Evolutionary conservation across 92 coral and sea anemone species (phyloP).

Genomic region (Isaurus tuberculatus): DNA sequence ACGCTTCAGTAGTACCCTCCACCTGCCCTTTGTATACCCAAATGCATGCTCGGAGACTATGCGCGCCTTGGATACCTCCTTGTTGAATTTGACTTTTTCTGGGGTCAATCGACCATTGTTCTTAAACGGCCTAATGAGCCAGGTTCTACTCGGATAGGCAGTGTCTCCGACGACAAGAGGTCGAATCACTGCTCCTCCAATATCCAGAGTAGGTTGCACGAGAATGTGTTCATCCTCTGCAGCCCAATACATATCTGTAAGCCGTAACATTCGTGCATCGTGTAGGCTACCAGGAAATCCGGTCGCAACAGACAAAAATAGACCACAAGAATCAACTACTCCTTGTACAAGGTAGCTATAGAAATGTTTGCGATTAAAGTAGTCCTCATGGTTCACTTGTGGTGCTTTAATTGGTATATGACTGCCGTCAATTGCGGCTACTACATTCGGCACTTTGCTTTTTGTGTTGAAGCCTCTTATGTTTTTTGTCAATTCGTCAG

Average conservation of each 20-base stretch:
- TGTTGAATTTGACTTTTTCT: slow-evolving; percentile 30
- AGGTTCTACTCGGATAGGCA: slow-evolving; percentile 54
- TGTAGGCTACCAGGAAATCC: slow-evolving; percentile 61
- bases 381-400: slow-evolving; percentile 54
- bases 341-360: slow-evolving; percentile 61
- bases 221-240: slow-evolving; percentile 55
- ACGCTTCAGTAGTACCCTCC: slow-evolving; percentile 31
- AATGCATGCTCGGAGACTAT: slow-evolving; percentile 32
- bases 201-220: slow-evolving; percentile 51
- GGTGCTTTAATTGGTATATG: slow-evolving; percentile 66
- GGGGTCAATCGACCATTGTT: slow-evolving; percentile 52
- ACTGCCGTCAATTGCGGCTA: slow-evolving; percentile 55
- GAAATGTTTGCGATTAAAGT: slow-evolving; percentile 66
- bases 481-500: slow-evolving; percentile 43
- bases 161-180: slow-evolving; percentile 62
- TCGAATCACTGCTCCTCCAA: slow-evolving; percentile 47
- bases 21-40: slow-evolving; percentile 33
- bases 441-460: slow-evolving; percentile 61
- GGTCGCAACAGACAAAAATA: slow-evolving; percentile 58
- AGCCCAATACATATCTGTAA: slow-evolving; percentile 49
- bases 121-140: slow-evolving; percentile 60
- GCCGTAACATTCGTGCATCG: slow-evolving; percentile 59
- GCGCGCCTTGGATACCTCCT: slow-evolving; percentile 35
- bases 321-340: slow-evolving; percentile 58
- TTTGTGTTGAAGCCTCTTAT: slow-evolving; percentile 36